Conservation (phyloP, 2,888 invertebrate species). For the Dromius quadrimaculatus region DNA sequence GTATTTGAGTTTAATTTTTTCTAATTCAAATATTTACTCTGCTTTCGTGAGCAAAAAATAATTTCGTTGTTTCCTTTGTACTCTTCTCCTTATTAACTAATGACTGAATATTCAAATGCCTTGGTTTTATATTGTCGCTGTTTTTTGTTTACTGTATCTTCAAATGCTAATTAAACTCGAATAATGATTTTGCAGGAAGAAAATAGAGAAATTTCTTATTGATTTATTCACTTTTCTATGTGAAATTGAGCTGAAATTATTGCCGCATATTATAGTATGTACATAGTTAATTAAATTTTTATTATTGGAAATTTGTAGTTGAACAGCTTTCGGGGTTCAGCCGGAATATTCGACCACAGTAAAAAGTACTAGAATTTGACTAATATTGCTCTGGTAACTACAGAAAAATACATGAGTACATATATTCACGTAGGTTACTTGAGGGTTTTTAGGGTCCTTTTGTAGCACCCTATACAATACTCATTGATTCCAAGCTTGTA, state of each 20-base stretch:
- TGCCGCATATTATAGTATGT: background rate
- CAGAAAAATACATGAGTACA: too few species aligned
- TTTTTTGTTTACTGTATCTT: constrained; percentile 27
- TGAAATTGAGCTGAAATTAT: constrained; percentile 14
- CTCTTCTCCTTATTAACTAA: constrained; percentile 27
- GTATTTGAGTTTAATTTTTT: too few species aligned
- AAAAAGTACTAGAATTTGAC: too few species aligned
- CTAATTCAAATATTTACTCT: constrained; percentile 32
- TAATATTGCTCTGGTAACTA: too few species aligned
- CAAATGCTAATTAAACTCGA: constrained; percentile 36
- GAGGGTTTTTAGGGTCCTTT: too few species aligned
- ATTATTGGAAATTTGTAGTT: too few species aligned
- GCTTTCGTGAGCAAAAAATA: constrained; percentile 7
- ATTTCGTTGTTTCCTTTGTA: constrained; percentile 39
- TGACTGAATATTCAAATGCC: constrained; percentile 35
- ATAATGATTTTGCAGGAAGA: constrained; percentile 21
- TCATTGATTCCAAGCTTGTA: too few species aligned
- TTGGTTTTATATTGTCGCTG: constrained; percentile 20
- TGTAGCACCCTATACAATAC: too few species aligned
- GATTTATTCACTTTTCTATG: background rate
- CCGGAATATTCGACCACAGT: too few species aligned
- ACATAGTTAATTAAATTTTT: constrained; percentile 8
- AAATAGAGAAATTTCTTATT: constrained; percentile 22
- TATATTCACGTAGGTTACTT: too few species aligned
- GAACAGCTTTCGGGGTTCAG: too few species aligned